Evolutionary conservation across 2,888 invertebrate species (phyloP).

Genomic region (Diaperis boleti): DNA sequence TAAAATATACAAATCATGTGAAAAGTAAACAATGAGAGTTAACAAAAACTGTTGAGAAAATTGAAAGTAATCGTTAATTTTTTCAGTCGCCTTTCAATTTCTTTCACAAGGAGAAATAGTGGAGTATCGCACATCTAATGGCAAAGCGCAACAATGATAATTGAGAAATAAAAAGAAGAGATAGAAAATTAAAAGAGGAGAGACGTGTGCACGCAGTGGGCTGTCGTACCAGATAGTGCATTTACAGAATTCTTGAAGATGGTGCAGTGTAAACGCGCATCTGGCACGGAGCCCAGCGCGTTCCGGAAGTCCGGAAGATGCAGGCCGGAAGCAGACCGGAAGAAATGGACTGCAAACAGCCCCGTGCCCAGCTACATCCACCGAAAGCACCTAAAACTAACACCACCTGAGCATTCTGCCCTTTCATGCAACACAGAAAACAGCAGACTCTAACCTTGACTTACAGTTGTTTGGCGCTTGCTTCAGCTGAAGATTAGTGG

Average conservation of each 20-base stretch:
- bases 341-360: conserved; percentile 31
- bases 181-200: conserved; percentile 45
- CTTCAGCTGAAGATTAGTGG: background rate
- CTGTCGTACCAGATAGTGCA: conserved; percentile 99
- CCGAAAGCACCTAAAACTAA: conserved; percentile 54
- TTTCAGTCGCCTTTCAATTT: conserved; percentile 16
- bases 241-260: conserved; percentile 81
- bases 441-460: background rate
- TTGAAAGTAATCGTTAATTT: conserved; percentile 8
- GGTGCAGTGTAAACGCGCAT: conserved; percentile 93
- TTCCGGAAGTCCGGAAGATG: conserved; percentile 44
- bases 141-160: conserved; percentile 36
- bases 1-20: conserved; percentile 13
- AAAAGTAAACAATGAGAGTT: background rate
- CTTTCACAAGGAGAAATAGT: conserved; percentile 17
- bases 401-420: conserved; percentile 19
- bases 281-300: conserved; percentile 93
- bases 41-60: conserved; percentile 15
- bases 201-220: conserved; percentile 74
- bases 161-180: conserved; percentile 39
- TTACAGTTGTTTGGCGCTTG: background rate
- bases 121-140: conserved; percentile 15
- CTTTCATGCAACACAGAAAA: conserved; percentile 4
- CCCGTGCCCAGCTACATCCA: conserved; percentile 44
- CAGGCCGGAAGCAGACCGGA: conserved; percentile 38